phyloP scores from a whole-genome alignment of 1,140 invertebrate genomes.

The Propsilocerus akamusi region DNA sequence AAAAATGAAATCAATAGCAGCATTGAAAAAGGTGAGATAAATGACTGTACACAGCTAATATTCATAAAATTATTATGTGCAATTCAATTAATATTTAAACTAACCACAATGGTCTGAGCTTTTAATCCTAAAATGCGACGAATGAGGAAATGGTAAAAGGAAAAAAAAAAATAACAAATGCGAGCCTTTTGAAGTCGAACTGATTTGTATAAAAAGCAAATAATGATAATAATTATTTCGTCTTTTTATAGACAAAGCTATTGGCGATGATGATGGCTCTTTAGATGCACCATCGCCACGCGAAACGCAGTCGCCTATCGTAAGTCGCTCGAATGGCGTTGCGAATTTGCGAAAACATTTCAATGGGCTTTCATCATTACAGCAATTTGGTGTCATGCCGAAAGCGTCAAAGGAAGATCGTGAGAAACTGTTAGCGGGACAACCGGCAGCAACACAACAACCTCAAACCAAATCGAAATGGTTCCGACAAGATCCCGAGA shows the following conservation, averaged over 20 bases:
- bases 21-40: constrained; percentile 17
- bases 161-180: too few relatives aligned
- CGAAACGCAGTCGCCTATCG: constrained; percentile 49
- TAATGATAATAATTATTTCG: too few relatives aligned
- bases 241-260: constrained; percentile 21
- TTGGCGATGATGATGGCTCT: constrained; percentile 24
- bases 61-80: too few relatives aligned
- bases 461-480: constrained; percentile 25
- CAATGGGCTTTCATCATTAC: constrained; percentile 9
- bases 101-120: too few relatives aligned
- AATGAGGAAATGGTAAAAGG: too few relatives aligned
- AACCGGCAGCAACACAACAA: constrained; percentile 57
- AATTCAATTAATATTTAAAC: too few relatives aligned
- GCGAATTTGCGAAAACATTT: constrained; percentile 7
- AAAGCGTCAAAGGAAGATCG: constrained; percentile 37
- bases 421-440: constrained; percentile 47
- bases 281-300: constrained; percentile 45
- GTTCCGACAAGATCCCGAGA: constrained; percentile 33
- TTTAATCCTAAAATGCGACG: too few relatives aligned
- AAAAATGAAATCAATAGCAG: constrained; percentile 9
- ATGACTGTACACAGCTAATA: too few relatives aligned
- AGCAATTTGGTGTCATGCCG: constrained; percentile 38
- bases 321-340: constrained; percentile 21
- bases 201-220: too few relatives aligned
- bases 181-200: too few relatives aligned